Percentiles rank a stretch among this genome's conserved stretches.
phyloP scores from a whole-genome alignment of 2,888 invertebrate species.

The Trichopoda pennipes region DNA sequence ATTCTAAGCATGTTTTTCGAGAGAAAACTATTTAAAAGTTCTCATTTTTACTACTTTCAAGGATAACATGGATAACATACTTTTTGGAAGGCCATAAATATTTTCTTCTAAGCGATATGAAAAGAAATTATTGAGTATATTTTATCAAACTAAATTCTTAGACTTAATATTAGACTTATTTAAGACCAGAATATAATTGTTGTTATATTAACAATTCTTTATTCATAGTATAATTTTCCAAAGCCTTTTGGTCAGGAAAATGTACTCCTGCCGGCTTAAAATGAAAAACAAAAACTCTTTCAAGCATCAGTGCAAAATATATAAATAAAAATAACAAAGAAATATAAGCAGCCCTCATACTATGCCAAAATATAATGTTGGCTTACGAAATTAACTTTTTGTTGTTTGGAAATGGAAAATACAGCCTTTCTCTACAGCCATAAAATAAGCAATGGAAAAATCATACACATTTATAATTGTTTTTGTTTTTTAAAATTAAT shows the following conservation, averaged over 20 bases:
- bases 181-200: too few relatives aligned
- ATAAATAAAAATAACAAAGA: conserved; percentile 3
- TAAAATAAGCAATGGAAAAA: conserved; percentile 1
- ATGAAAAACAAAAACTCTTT: conserved; percentile 35
- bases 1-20: too few relatives aligned
- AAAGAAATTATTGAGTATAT: too few relatives aligned
- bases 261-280: conserved; percentile 4
- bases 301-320: conserved; percentile 8
- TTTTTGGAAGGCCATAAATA: too few relatives aligned
- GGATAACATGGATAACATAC: too few relatives aligned
- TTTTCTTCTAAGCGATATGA: too few relatives aligned
- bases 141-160: too few relatives aligned
- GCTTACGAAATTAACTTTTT: conserved; percentile 33
- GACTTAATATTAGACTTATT: too few relatives aligned
- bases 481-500: conserved; percentile 40
- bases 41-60: too few relatives aligned
- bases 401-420: conserved; percentile 48
- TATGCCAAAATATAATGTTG: neutral
- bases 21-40: too few relatives aligned
- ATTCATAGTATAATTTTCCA: neutral
- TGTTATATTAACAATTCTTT: neutral
- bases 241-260: neutral
- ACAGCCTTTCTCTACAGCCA: conserved; percentile 23
- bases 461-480: conserved; percentile 11
- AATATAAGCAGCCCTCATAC: conserved; percentile 17